These are phyloP conservation scores for Chrysolina americana DNA, from an alignment of 2,888 invertebrate species.

Conservation along the genomic window DNA sequence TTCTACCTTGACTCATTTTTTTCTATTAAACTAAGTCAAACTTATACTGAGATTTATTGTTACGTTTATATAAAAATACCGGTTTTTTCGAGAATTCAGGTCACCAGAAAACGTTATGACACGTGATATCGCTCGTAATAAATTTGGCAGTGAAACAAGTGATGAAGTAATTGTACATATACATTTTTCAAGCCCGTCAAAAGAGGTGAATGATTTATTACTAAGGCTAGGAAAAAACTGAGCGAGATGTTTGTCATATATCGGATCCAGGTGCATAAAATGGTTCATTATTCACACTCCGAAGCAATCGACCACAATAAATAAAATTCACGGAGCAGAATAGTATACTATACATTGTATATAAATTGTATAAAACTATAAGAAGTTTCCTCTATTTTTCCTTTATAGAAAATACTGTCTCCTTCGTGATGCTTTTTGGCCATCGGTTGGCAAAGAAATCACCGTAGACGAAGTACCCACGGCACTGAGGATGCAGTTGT, in stretches of 20 bases:
- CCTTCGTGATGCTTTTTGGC: too few relatives aligned
- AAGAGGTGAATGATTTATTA: neutral
- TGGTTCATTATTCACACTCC: neutral
- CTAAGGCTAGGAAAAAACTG: neutral
- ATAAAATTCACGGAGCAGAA: too few relatives aligned
- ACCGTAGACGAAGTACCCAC: too few relatives aligned
- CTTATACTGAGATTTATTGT: neutral
- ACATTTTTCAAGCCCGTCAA: neutral
- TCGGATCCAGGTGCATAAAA: neutral
- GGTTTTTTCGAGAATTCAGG: neutral
- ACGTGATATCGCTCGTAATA: neutral
- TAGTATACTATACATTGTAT: too few relatives aligned
- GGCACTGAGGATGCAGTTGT: too few relatives aligned
- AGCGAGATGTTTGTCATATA: neutral
- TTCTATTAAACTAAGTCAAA: neutral
- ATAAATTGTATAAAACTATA: too few relatives aligned
- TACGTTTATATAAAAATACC: neutral
- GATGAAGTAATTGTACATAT: neutral
- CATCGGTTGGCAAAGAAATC: too few relatives aligned
- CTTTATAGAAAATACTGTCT: too few relatives aligned
- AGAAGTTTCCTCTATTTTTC: too few relatives aligned
- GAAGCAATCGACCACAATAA: neutral
- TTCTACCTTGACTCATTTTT: neutral
- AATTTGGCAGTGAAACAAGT: neutral
- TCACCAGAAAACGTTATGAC: neutral